Percentiles rank a stretch among this genome's conserved stretches.
phyloP scores from a whole-genome alignment of 2,888 invertebrate species.

The Empis stercorea region DNA sequence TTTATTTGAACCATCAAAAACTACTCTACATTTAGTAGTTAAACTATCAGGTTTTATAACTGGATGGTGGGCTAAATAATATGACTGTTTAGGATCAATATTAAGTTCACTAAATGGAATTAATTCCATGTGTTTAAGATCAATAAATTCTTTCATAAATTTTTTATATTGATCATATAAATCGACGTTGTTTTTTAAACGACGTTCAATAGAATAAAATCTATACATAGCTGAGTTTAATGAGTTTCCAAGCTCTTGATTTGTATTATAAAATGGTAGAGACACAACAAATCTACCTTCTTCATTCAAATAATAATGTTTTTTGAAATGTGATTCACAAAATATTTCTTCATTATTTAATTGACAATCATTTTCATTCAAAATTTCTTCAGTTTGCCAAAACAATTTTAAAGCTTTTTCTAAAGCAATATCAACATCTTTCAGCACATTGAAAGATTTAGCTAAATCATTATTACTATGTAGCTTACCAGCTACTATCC shows the following conservation, averaged over 20 bases:
- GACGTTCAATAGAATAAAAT: neutral
- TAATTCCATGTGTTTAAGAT: neutral
- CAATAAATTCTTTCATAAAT: neutral
- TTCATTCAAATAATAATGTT: neutral
- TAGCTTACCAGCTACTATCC: neutral
- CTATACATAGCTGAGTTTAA: neutral
- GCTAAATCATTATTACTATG: neutral
- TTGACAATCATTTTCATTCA: neutral
- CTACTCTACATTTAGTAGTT: slow-evolving; percentile 2
- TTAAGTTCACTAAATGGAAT: neutral
- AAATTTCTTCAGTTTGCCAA: neutral
- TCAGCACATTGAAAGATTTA: neutral
- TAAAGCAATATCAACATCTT: neutral
- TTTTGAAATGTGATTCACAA: neutral
- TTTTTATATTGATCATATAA: neutral
- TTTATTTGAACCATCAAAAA: slow-evolving; percentile 4
- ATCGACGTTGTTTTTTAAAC: neutral
- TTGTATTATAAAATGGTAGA: neutral
- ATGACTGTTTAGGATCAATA: neutral
- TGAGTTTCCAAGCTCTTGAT: neutral
- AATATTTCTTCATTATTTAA: neutral
- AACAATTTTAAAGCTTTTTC: neutral
- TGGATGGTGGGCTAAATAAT: neutral
- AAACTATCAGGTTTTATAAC: neutral
- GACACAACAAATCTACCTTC: neutral